These are phyloP conservation scores for Sitobion miscanthi DNA, from an alignment of 1,140 invertebrate species.

Conservation along the genomic window DNA sequence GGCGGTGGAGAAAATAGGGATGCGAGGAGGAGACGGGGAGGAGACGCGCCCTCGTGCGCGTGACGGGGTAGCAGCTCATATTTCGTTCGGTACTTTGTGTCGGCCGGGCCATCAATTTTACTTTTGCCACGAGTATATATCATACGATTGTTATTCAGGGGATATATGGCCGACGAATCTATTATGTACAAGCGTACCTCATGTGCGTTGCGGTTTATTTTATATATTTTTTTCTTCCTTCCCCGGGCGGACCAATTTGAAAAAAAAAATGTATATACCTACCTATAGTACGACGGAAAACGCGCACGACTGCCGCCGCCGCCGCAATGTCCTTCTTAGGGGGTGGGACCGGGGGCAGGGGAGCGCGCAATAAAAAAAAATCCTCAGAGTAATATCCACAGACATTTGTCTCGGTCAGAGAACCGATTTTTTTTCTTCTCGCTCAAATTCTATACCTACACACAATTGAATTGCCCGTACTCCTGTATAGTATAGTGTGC, in stretches of 20 bases:
- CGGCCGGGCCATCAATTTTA: conserved; percentile 56
- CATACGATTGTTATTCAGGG: conserved; percentile 54
- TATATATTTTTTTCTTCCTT: not conserved
- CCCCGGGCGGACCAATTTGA: conserved; percentile 46
- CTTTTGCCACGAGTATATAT: conserved; percentile 54
- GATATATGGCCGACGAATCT: conserved; percentile 54
- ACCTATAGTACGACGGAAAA: not conserved
- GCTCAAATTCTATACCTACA: not conserved
- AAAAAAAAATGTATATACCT: conserved; percentile 20
- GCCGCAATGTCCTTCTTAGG: not conserved
- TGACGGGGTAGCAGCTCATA: conserved; percentile 45
- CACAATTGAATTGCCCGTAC: not conserved
- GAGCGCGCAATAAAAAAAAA: not conserved
- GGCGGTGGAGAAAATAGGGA: not conserved
- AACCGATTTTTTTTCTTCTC: conserved; percentile 44
- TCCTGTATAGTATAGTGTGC: not conserved
- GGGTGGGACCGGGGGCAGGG: not conserved
- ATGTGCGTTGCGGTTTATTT: conserved; percentile 28
- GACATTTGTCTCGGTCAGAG: conserved; percentile 48
- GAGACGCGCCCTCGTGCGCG: not conserved
- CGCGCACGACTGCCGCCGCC: not conserved
- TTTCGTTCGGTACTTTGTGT: conserved; percentile 56
- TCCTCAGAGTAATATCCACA: conserved; percentile 27
- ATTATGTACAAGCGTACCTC: conserved; percentile 53
- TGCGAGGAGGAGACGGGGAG: not conserved